Conservation (phyloP, 1,140 invertebrate genomes). For the Drosophila baimaii region DNA sequence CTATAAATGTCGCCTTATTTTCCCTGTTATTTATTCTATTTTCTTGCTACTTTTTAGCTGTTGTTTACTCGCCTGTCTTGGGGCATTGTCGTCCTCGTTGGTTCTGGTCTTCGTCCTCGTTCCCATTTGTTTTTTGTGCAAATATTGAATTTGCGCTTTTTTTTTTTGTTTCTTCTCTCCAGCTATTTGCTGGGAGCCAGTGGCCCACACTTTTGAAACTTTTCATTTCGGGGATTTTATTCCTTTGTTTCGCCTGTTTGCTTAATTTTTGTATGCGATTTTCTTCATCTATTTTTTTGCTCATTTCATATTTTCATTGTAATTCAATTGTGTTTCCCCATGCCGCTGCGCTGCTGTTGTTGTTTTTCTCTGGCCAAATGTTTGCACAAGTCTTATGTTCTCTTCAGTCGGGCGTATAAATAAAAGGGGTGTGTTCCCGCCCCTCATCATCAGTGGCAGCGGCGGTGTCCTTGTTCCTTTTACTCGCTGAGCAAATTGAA, state of each 20-base stretch:
- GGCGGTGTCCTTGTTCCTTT: slow-evolving; percentile 21
- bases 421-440: slow-evolving; percentile 52
- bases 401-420: slow-evolving; percentile 35
- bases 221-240: slow-evolving; percentile 56
- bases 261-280: slow-evolving; percentile 65
- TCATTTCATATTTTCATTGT: slow-evolving; percentile 82
- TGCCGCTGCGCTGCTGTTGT: slow-evolving; percentile 28
- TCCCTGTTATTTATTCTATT: slow-evolving; percentile 29
- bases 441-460: background rate
- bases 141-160: slow-evolving; percentile 78
- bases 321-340: slow-evolving; percentile 73
- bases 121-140: slow-evolving; percentile 72
- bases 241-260: slow-evolving; percentile 74
- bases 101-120: slow-evolving; percentile 32
- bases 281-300: slow-evolving; percentile 53
- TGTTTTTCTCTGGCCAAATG: slow-evolving; percentile 63
- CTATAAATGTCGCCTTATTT: background rate
- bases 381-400: slow-evolving; percentile 66
- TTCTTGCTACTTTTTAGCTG: slow-evolving; percentile 43
- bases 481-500: slow-evolving; percentile 55
- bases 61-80: slow-evolving; percentile 58
- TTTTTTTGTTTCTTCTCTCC: slow-evolving; percentile 53
- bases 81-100: slow-evolving; percentile 28
- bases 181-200: slow-evolving; percentile 45
- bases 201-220: slow-evolving; percentile 66